These are phyloP conservation scores for Synodontis membranacea DNA, from an alignment of 2,113 vertebrate genomes.

Conservation along the genomic window DNA sequence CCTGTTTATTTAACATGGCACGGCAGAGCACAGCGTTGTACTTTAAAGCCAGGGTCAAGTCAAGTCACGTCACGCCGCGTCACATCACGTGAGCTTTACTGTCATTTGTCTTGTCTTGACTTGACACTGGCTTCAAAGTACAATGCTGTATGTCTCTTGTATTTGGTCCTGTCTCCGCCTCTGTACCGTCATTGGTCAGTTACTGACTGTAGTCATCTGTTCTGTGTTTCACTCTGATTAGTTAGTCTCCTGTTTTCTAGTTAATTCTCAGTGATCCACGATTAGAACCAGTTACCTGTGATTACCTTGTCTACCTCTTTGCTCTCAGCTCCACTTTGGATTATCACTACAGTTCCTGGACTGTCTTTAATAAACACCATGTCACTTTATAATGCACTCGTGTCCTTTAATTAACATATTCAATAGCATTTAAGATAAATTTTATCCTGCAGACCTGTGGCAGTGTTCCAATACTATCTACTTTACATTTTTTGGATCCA, in stretches of 20 bases:
- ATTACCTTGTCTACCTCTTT: neutral
- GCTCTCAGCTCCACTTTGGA: neutral
- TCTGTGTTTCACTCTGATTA: neutral
- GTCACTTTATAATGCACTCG: neutral
- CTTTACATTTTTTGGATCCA: neutral
- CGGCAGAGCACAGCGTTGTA: no score
- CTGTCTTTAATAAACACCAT: no score
- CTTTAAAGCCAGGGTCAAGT: no score
- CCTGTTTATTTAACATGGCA: no score
- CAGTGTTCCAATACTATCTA: neutral
- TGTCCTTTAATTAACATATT: neutral
- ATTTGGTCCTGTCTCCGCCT: neutral
- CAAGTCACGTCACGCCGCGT: no score
- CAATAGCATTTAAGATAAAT: neutral
- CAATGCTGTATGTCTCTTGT: no score
- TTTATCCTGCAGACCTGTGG: neutral
- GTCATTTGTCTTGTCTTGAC: no score
- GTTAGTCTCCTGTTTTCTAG: neutral
- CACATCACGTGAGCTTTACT: no score
- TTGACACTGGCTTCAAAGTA: no score
- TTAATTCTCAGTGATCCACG: neutral
- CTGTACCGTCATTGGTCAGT: neutral
- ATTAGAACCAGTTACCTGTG: neutral
- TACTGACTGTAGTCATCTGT: neutral
- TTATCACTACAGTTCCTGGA: neutral